Evolutionary conservation across 2,113 vertebrate species (phyloP).

Genomic region (Lates calcarifer): DNA sequence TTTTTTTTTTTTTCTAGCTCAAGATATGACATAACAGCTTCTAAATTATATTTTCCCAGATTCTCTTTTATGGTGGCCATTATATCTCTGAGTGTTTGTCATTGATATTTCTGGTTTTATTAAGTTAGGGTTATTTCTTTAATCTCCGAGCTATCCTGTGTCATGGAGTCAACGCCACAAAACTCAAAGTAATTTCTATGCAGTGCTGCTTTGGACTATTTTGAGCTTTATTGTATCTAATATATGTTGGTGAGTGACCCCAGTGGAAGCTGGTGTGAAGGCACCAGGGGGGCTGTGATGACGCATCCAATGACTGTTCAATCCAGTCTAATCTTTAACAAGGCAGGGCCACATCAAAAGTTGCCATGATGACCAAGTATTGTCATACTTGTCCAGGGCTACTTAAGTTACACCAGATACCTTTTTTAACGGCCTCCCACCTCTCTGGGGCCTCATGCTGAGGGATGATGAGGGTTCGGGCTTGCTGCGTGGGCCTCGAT

Average conservation of each 20-base stretch:
- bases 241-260: slow-evolving; percentile 23
- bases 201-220: slow-evolving; percentile 23
- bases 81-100: slow-evolving; percentile 17
- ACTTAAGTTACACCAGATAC: slow-evolving; percentile 31
- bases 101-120: slow-evolving; percentile 35
- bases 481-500: slow-evolving; percentile 25
- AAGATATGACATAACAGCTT: slow-evolving; percentile 11
- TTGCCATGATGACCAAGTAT: slow-evolving; percentile 5
- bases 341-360: slow-evolving; percentile 23
- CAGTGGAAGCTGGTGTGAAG: background rate
- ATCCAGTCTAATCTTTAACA: slow-evolving; percentile 35
- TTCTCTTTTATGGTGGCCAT: slow-evolving; percentile 19
- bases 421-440: slow-evolving; percentile 19
- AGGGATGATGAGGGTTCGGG: slow-evolving; percentile 41
- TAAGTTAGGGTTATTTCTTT: slow-evolving; percentile 32
- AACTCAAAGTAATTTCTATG: background rate
- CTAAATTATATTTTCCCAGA: slow-evolving; percentile 8
- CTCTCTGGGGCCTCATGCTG: slow-evolving; percentile 43
- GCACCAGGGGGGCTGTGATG: slow-evolving; percentile 14
- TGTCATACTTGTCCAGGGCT: slow-evolving; percentile 23
- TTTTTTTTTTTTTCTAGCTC: background rate
- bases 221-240: slow-evolving; percentile 1
- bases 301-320: slow-evolving; percentile 31
- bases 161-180: background rate
- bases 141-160: background rate